Conservation (phyloP, 2,797 vertebrate genomes). For the Ataeniobius toweri region DNA sequence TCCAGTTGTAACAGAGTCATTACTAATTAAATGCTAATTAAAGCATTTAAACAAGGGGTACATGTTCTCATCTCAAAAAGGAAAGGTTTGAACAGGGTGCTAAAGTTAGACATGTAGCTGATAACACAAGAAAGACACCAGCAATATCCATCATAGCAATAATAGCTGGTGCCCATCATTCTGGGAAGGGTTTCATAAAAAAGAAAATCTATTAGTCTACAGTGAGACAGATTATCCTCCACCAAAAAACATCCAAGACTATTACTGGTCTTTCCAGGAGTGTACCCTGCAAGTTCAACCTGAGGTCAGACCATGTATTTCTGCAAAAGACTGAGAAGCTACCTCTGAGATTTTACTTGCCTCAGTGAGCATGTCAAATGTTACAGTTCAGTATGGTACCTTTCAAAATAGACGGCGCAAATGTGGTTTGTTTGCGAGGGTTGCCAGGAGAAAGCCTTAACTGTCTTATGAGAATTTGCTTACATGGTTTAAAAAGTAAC, state of each 20-base stretch:
- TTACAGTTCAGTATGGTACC: not conserved
- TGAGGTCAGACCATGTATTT: not conserved
- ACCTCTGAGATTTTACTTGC: not conserved
- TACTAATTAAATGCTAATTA: not conserved
- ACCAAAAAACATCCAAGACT: not conserved
- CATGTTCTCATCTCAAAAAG: not conserved
- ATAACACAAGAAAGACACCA: not conserved
- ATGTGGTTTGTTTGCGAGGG: not conserved
- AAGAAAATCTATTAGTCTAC: not conserved
- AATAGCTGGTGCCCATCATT: not conserved
- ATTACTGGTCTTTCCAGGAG: not conserved
- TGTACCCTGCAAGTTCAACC: not conserved
- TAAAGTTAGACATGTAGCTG: not conserved
- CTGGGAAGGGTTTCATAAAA: not conserved
- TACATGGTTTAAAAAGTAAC: not conserved
- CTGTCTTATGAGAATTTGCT: not conserved
- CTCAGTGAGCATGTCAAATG: conserved; percentile 1
- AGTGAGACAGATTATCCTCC: not conserved
- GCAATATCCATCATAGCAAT: not conserved
- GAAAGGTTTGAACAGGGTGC: not conserved
- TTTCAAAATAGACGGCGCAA: not conserved
- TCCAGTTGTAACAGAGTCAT: not conserved
- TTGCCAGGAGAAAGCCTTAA: not conserved
- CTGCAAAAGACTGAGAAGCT: not conserved
- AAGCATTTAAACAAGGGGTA: not conserved